Evolutionary conservation across 2,797 vertebrate genomes (phyloP), one percentile per base, ranked within the genome.

Genomic region (Euthynnus affinis): DNA sequence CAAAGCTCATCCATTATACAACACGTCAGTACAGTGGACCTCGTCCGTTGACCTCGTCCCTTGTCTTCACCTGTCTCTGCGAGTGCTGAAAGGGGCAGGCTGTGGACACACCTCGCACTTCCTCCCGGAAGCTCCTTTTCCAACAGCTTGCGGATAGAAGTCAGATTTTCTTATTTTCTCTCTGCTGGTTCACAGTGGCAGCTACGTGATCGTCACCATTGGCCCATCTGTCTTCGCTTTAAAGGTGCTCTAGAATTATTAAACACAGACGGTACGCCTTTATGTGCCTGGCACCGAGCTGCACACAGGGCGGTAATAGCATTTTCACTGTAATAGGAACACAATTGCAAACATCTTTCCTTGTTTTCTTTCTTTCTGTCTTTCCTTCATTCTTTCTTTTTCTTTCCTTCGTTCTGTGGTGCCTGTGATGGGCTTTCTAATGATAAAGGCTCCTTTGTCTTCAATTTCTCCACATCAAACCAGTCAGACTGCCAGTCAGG

Each of bases 171-270:
- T 80, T 81, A 53, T 78, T 84, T 82, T 78, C 74, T 51, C 63
- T 82, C 75, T 20, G 63, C 78, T 74, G 69, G 48, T 77, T 87
- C 78, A 29, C 87, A 66, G 77, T 78, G 80, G 74, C 80, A 46
- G 69, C 70, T 29, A 37, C 23, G 52, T 63, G 73, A 86, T 82
- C 75, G 20, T 85, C 88, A 61, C 70, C 29, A 44, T 42, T 23
- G 80, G 65, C 70, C 85, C 84, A 81, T 91, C 89, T 84, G 87
- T 90, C 86, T 80, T 76, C 15, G 20, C 83, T 78, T 87, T 79
- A 78, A 64, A 85, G 76, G 73, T 70, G 86, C 76, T 73, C 70
- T 53, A 48, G 25, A 82, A 88, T 86, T 70, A 90, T 89, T 87
- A 85, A 91, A 89, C 74, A 66, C 86, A 75, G 76, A 65, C 23